Base-by-base conservation (phyloP, 35 echinoderm and acorn worm genomes). In the Hemicentrotus pulcherrimus region DNA sequence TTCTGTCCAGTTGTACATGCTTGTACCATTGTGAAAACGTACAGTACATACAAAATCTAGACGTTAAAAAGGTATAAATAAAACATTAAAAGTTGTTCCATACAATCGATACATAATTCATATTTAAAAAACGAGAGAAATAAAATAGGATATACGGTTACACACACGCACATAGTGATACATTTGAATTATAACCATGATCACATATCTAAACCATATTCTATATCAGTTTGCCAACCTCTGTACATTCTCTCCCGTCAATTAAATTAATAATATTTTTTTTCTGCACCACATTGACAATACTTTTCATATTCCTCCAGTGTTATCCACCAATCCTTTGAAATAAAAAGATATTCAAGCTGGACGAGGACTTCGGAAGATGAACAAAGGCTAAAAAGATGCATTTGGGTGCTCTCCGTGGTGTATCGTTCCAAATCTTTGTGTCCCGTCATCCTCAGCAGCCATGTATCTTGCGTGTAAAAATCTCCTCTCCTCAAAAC, bases 151-250 rank as follows among this genome's bases (percentile, higher is more conserved):
- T 78, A 78, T 78, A 78, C 7, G 65, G 65, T 28, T 78, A 78
- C 65, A 78, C 65, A 78, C 65, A 78, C 61, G 19, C 65, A 78
- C 65, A 78, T 78, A 78, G 65, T 22, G 65, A 78, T 78, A 78
- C 65, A 78, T 78, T n/a, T 78, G 65, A 78, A 78, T 78, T 78
- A 78, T 78, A 78, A 78, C 65, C 65, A 78, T 78, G 65, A 78
- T 78, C 65, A 78, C 65, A 78, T 78, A 78, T 78, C 65, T 78
- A 78, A 78, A 78, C 65, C 65, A 78, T 78, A 78, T 7, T 78
- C 65, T 78, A 78, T 78, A 28, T 78, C 65, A 78, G 28, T n/a
- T 78, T 78, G 65, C 65, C 65, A 78, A 78, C 65, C 65, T 78
- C n/a, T 78, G 65, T 78, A 78, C 65, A 78, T 28, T 78, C 65